A percentile compares a stretch with the other conserved stretches of the same genome.
Conservation (phyloP, 2,888 invertebrate species). For the Helleia helle region DNA sequence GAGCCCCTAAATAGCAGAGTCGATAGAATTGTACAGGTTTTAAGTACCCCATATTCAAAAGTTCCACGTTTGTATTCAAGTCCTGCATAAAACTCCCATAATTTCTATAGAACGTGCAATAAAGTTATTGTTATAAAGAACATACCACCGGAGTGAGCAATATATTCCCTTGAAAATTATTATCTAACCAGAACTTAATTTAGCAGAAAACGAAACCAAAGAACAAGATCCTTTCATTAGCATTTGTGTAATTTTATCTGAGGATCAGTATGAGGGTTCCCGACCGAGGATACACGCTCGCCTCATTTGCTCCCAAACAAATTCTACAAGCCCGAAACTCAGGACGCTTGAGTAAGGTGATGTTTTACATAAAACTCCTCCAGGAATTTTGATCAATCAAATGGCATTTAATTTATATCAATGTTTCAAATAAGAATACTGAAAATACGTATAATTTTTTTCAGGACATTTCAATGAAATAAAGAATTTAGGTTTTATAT, state of each 20-base stretch:
- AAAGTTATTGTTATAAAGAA: too few species aligned
- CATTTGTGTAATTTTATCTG: constrained; percentile 64
- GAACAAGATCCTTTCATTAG: constrained; percentile 35
- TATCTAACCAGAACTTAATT: not conserved
- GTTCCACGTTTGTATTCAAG: too few species aligned
- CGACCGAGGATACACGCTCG: constrained; percentile 31
- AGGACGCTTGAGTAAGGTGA: constrained; percentile 16
- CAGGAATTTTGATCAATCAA: not conserved
- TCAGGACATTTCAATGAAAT: too few species aligned
- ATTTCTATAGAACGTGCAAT: too few species aligned
- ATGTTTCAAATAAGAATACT: not conserved
- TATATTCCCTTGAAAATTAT: not conserved
- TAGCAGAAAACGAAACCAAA: not conserved
- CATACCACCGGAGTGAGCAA: too few species aligned
- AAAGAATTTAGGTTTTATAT: too few species aligned
- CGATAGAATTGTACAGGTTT: too few species aligned
- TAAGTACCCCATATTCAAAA: too few species aligned
- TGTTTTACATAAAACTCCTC: constrained; percentile 1
- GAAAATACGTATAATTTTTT: not conserved
- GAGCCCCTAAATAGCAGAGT: too few species aligned
- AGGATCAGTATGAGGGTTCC: constrained; percentile 29
- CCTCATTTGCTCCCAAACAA: constrained; percentile 36
- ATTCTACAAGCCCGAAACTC: constrained; percentile 33
- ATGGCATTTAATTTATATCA: constrained; percentile 3
- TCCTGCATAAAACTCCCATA: too few species aligned